Evolutionary conservation across 2,888 invertebrate genomes (phyloP).

Genomic region (Fragum fragum): DNA sequence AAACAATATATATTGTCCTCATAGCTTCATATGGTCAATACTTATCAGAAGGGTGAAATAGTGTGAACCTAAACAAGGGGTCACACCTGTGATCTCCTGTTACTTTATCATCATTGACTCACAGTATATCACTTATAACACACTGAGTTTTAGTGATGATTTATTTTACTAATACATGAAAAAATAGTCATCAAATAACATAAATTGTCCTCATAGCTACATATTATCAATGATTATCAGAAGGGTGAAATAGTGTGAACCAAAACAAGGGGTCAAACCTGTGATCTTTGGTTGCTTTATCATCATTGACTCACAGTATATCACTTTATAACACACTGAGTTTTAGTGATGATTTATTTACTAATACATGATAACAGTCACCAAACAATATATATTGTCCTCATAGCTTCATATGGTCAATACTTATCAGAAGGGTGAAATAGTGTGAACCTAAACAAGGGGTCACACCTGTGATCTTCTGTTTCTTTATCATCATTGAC

Average conservation of each 20-base stretch:
- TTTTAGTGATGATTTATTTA: conserved; percentile 34
- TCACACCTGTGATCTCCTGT: conserved; percentile 62
- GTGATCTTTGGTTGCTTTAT: background rate
- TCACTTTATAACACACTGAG: background rate
- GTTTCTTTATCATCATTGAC: conserved; percentile 10
- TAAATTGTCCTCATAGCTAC: no score
- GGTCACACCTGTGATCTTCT: conserved; percentile 4
- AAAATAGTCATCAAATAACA: no score
- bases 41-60: conserved; percentile 21
- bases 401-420: no score
- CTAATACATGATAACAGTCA: no score
- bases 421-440: conserved; percentile 23
- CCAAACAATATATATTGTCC: no score
- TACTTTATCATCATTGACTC: conserved; percentile 46
- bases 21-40: no score
- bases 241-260: conserved; percentile 18
- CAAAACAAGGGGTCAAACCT: background rate
- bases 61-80: background rate
- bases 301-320: conserved; percentile 11
- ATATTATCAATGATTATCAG: no score
- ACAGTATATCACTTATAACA: background rate
- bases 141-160: conserved; percentile 20
- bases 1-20: no score
- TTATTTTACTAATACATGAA: no score
- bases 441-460: background rate